These are phyloP conservation scores for Temnothorax unifasciatus DNA, from an alignment of 2,888 invertebrate genomes.

Conservation along the genomic window DNA sequence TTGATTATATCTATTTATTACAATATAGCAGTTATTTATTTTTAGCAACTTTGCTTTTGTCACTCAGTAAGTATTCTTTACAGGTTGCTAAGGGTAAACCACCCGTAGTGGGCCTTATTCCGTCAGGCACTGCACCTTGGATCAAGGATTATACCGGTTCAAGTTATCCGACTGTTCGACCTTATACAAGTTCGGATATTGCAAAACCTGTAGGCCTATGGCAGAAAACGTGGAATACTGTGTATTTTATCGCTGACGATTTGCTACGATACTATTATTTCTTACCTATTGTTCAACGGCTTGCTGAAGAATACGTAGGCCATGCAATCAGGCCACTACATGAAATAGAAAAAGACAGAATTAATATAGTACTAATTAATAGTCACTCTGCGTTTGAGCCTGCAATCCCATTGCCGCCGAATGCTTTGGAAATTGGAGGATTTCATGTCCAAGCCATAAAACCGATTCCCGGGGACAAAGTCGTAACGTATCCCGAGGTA, in stretches of 20 bases:
- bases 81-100: conserved; percentile 39
- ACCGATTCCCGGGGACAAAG: background rate
- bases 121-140: conserved; percentile 14
- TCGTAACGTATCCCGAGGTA: background rate
- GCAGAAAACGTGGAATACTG: conserved; percentile 13
- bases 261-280: background rate
- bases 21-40: background rate
- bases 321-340: conserved; percentile 2
- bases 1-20: background rate
- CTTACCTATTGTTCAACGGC: conserved; percentile 1
- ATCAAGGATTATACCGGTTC: conserved; percentile 8
- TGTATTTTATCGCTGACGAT: conserved; percentile 23
- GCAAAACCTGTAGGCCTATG: conserved; percentile 9
- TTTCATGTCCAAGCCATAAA: background rate
- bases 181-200: background rate
- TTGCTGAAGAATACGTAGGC: conserved; percentile 23
- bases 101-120: conserved; percentile 11
- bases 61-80: background rate
- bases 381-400: conserved; percentile 5
- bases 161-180: conserved; percentile 30
- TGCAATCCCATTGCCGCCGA: conserved; percentile 40
- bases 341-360: conserved; percentile 32
- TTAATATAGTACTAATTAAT: conserved; percentile 28
- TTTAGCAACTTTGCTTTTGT: background rate
- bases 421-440: conserved; percentile 31